Base-by-base conservation (phyloP, 2,797 vertebrate species). In the Anguilla anguilla region DNA sequence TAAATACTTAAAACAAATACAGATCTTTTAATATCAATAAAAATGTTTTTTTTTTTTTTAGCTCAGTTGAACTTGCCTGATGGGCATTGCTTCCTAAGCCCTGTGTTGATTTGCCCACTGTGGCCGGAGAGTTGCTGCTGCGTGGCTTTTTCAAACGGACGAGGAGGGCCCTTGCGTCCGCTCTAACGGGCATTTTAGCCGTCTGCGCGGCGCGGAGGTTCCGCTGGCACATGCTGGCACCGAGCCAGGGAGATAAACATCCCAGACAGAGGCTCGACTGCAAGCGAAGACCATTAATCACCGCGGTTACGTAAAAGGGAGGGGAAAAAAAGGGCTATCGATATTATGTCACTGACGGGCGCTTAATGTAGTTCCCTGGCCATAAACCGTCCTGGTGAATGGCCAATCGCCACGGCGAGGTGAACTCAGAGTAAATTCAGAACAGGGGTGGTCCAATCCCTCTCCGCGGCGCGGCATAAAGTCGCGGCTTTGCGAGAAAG, bases 181-280 rank as follows among this genome's bases (percentile, higher is more conserved):
- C n/a, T 43, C 11, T 87, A 83, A 87, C 59, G 35, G 86, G 31
- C 35, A 31, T 83, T 87, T 83, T 61, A 87, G 59, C 61, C 53
- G 2, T 28, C 46, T 59, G 22, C 35, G 39, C 17, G 25, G 77
- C n/a, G 39, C 35, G 83, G 6, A 17, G 35, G 77, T 49, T 77
- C 2, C 67, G 25, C 31, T 28, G 46, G 69, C 7, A 19, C n/a
- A 22, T 11, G 51, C 51, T 67, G 86, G 77, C 31, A 46, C 15
- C 0, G 46, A 28, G 57, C 79, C 86, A 82, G 46, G 9, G 28
- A 87, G 55, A 87, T 64, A 49, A 67, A 67, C 25, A 49, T 87
- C 53, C 55, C 55, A 67, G 74, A 46, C 74, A 13, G 53, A 83
- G 53, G n/a, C 79, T 69, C 25, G 35, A 35, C 72, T 61, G 43